Conservation (phyloP, 1,140 invertebrate species). For the honey bee (Apis mellifera) region DNA sequence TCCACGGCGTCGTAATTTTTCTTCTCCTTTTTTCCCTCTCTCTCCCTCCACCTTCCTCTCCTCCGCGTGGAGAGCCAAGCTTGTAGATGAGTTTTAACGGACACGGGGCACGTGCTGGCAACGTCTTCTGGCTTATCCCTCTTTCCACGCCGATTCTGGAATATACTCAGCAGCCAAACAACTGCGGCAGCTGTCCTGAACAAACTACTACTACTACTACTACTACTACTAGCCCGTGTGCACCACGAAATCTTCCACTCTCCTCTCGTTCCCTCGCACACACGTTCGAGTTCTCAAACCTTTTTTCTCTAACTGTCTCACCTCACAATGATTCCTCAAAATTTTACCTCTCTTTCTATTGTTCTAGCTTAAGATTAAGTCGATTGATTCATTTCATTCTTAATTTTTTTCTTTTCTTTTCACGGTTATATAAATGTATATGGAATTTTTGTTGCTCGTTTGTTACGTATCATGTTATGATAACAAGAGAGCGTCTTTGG, state of each 20-base stretch:
- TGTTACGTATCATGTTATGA: too few species aligned
- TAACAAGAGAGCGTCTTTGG: too few species aligned
- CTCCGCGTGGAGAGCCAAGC: slow-evolving; percentile 45
- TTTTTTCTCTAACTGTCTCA: neutral
- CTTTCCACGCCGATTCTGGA: slow-evolving; percentile 56
- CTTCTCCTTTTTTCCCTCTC: neutral
- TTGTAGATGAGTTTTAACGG: slow-evolving; percentile 68
- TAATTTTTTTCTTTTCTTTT: too few species aligned
- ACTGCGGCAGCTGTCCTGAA: slow-evolving; percentile 70
- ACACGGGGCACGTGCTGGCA: slow-evolving; percentile 74
- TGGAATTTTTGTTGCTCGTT: too few species aligned
- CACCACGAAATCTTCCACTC: slow-evolving; percentile 47
- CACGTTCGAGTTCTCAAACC: neutral
- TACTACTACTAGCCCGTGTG: slow-evolving; percentile 34
- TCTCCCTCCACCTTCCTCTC: neutral
- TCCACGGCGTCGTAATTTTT: slow-evolving; percentile 41
- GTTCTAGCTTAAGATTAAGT: too few species aligned
- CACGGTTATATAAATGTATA: too few species aligned
- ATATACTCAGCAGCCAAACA: slow-evolving; percentile 69
- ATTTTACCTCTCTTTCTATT: too few species aligned
- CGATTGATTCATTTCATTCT: too few species aligned
- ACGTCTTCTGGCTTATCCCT: slow-evolving; percentile 66
- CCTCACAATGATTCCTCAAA: neutral
- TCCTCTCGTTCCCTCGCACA: neutral
- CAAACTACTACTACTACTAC: slow-evolving; percentile 41